These are phyloP conservation scores for Leucophenga varia DNA, from an alignment of 1,140 invertebrate genomes.

Conservation along the genomic window DNA sequence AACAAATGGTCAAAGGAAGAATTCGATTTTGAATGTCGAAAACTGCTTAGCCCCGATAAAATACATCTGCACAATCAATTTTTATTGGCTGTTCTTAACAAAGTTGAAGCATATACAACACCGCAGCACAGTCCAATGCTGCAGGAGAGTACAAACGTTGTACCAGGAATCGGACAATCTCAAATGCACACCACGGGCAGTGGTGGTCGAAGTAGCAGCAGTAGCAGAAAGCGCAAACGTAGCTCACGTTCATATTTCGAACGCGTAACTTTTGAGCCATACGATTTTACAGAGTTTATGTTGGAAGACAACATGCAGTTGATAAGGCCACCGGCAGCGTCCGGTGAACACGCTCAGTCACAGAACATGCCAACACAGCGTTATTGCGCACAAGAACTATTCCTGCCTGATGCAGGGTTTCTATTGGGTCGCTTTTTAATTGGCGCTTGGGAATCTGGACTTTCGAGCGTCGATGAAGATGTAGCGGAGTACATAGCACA, in stretches of 20 bases:
- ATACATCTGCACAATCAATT: slow-evolving; percentile 83
- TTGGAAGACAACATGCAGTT: slow-evolving; percentile 49
- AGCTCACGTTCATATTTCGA: slow-evolving; percentile 63
- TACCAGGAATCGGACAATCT: background rate
- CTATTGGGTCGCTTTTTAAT: slow-evolving; percentile 76
- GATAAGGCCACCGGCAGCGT: slow-evolving; percentile 32
- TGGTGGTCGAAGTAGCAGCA: slow-evolving; percentile 49
- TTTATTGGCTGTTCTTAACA: slow-evolving; percentile 75
- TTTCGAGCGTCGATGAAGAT: slow-evolving; percentile 76
- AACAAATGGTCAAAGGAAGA: slow-evolving; percentile 78
- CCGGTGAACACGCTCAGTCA: slow-evolving; percentile 28
- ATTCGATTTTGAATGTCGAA: slow-evolving; percentile 74
- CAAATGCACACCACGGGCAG: slow-evolving; percentile 20
- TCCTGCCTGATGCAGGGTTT: slow-evolving; percentile 74
- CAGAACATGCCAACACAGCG: slow-evolving; percentile 50
- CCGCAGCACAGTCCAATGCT: slow-evolving; percentile 38
- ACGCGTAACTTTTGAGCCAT: slow-evolving; percentile 68
- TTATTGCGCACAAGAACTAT: slow-evolving; percentile 66
- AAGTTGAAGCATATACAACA: slow-evolving; percentile 67
- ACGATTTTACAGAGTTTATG: slow-evolving; percentile 60
- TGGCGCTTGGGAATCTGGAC: slow-evolving; percentile 78
- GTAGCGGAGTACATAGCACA: slow-evolving; percentile 74
- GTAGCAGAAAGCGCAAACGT: slow-evolving; percentile 61
- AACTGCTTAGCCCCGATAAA: slow-evolving; percentile 68
- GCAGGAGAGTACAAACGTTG: slow-evolving; percentile 16